These are phyloP conservation scores for Amblyteles armatorius DNA, from an alignment of 2,888 invertebrate species.

Conservation along the genomic window DNA sequence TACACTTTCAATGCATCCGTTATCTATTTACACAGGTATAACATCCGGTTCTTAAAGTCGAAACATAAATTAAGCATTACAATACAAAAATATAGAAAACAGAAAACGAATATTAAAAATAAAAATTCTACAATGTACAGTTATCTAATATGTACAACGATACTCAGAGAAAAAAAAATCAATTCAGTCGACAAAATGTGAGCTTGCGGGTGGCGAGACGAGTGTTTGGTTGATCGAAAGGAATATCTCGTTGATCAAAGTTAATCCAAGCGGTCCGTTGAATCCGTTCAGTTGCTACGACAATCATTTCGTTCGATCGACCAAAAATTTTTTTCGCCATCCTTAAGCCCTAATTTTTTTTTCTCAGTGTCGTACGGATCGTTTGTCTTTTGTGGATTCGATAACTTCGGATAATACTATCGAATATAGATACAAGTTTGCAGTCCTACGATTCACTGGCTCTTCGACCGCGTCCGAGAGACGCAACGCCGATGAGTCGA, in stretches of 20 bases:
- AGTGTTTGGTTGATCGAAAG: too few relatives aligned
- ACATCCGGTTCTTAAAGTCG: constrained; percentile 45
- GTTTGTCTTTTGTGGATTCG: constrained; percentile 22
- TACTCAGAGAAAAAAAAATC: constrained; percentile 18
- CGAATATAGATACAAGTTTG: constrained; percentile 35
- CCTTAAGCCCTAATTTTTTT: too few relatives aligned
- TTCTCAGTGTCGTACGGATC: not conserved
- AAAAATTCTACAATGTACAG: constrained; percentile 40
- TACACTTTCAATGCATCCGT: constrained; percentile 57
- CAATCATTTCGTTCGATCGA: too few relatives aligned
- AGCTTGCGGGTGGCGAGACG: too few relatives aligned
- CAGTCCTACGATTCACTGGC: constrained; percentile 38
- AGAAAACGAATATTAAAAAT: constrained; percentile 22
- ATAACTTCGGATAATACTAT: constrained; percentile 30
- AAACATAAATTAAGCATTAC: constrained; percentile 41
- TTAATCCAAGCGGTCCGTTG: too few relatives aligned
- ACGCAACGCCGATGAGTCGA: not conserved
- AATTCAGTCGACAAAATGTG: too few relatives aligned
- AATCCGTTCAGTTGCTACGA: too few relatives aligned
- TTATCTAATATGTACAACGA: constrained; percentile 37
- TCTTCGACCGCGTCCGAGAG: constrained; percentile 2
- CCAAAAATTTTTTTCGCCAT: too few relatives aligned
- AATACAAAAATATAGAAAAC: constrained; percentile 9
- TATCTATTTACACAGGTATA: constrained; percentile 55
- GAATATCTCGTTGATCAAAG: too few relatives aligned